phyloP scores from a whole-genome alignment of 2,888 invertebrate species.

The Drosophila buzzatii region DNA sequence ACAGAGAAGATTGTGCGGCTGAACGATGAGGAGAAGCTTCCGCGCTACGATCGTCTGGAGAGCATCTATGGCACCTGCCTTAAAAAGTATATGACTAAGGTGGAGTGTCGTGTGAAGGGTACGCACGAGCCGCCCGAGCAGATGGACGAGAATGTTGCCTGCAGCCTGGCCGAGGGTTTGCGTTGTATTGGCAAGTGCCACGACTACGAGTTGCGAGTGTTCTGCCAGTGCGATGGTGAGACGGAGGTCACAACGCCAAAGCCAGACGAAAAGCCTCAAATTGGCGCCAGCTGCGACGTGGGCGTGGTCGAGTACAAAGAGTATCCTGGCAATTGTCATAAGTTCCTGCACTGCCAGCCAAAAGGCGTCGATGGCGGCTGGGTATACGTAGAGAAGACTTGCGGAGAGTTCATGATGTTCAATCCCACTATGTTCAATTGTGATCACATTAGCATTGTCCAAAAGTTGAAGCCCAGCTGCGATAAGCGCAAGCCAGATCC shows the following conservation, averaged over 20 bases:
- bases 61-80: slow-evolving; percentile 87
- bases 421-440: slow-evolving; percentile 88
- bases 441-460: slow-evolving; percentile 88
- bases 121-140: slow-evolving; percentile 88
- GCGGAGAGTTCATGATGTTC: slow-evolving; percentile 88
- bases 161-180: slow-evolving; percentile 90
- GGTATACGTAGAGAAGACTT: slow-evolving; percentile 88
- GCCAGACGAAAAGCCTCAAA: slow-evolving; percentile 75
- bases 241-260: slow-evolving; percentile 36
- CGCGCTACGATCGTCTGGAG: slow-evolving; percentile 83
- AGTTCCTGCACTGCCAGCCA: slow-evolving; percentile 90
- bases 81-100: slow-evolving; percentile 88
- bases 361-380: slow-evolving; percentile 83
- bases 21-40: slow-evolving; percentile 82
- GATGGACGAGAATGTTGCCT: slow-evolving; percentile 91
- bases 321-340: slow-evolving; percentile 89
- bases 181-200: slow-evolving; percentile 89
- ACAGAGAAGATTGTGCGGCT: slow-evolving; percentile 72
- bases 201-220: slow-evolving; percentile 93
- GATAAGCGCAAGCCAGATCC: slow-evolving; percentile 54
- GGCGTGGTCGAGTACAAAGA: slow-evolving; percentile 87
- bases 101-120: slow-evolving; percentile 90
- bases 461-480: slow-evolving; percentile 88
- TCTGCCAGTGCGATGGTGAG: slow-evolving; percentile 88
- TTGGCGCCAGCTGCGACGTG: slow-evolving; percentile 82